Percentiles rank a stretch among this genome's conserved stretches.
Conservation (phyloP, 2,113 vertebrate genomes). For the Todiramphus saurophagus region DNA sequence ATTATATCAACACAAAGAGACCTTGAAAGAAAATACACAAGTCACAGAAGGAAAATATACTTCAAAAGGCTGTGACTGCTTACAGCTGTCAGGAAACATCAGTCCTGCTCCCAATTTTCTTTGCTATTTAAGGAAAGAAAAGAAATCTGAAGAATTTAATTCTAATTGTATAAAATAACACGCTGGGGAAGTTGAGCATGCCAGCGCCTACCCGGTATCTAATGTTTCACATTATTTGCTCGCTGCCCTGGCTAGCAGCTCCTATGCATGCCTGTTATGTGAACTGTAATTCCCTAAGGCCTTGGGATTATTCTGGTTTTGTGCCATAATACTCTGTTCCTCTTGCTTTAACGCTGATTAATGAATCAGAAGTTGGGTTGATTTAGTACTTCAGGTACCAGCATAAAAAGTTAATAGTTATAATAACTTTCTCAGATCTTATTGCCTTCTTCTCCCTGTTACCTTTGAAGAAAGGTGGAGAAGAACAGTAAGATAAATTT, state of each 20-base stretch:
- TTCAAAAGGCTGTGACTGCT: constrained; percentile 40
- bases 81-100: constrained; percentile 32
- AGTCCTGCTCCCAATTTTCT: not conserved
- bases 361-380: constrained; percentile 3
- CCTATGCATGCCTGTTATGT: not conserved
- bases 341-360: constrained; percentile 53
- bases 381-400: constrained; percentile 27
- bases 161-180: constrained; percentile 45
- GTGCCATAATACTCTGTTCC: constrained; percentile 1
- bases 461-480: not conserved
- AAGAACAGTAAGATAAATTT: not conserved
- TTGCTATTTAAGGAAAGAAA: constrained; percentile 9
- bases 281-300: constrained; percentile 5
- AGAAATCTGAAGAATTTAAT: constrained; percentile 36
- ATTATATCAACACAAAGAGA: constrained; percentile 15
- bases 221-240: constrained; percentile 3
- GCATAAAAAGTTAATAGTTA: constrained; percentile 7
- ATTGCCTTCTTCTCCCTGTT: not conserved
- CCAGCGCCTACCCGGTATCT: not conserved
- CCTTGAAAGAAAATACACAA: constrained; percentile 19
- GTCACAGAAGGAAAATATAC: not conserved
- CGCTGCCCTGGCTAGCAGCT: not conserved
- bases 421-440: not conserved
- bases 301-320: constrained; percentile 47
- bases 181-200: not conserved